Percentiles rank a stretch among this genome's conserved stretches.
phyloP scores from a whole-genome alignment of 2,888 invertebrate genomes.

The Dascillus cervinus region DNA sequence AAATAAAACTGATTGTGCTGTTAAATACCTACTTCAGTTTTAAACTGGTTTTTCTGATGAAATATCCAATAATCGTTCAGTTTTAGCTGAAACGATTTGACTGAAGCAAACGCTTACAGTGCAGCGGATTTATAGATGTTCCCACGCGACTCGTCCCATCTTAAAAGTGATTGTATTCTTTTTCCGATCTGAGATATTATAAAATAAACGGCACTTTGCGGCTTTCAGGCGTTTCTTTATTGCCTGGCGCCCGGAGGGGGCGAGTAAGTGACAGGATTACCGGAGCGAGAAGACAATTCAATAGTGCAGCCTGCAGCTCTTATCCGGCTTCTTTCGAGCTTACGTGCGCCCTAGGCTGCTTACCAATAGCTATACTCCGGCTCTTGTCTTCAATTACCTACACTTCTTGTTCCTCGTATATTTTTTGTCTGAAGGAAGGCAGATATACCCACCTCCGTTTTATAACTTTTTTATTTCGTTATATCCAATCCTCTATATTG shows the following conservation, averaged over 20 bases:
- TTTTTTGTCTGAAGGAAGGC: conserved; percentile 17
- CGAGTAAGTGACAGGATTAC: conserved; percentile 11
- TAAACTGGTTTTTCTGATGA: too few species aligned
- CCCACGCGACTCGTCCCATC: too few species aligned
- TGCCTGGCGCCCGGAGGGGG: conserved; percentile 10
- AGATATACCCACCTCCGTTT: conserved; percentile 18
- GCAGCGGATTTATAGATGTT: too few species aligned
- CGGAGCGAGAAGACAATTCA: conserved; percentile 11
- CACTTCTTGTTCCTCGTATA: conserved; percentile 20
- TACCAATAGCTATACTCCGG: conserved; percentile 14
- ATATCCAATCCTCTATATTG: conserved; percentile 26
- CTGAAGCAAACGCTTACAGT: too few species aligned
- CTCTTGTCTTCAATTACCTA: conserved; percentile 22
- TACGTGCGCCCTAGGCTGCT: conserved; percentile 15
- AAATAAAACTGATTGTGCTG: too few species aligned
- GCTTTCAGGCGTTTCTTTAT: conserved; percentile 7
- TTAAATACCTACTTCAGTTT: too few species aligned
- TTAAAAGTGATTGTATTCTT: too few species aligned
- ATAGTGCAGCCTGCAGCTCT: conserved; percentile 11
- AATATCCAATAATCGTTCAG: too few species aligned
- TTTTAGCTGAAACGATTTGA: too few species aligned
- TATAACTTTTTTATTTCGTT: conserved; percentile 27
- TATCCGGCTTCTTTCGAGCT: conserved; percentile 9
- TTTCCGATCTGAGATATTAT: too few species aligned
- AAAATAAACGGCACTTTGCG: conserved; percentile 8